A percentile compares a stretch with the other conserved stretches of the same genome.
phyloP scores from a whole-genome alignment of 2,797 vertebrate species.

The Artibeus lituratus region DNA sequence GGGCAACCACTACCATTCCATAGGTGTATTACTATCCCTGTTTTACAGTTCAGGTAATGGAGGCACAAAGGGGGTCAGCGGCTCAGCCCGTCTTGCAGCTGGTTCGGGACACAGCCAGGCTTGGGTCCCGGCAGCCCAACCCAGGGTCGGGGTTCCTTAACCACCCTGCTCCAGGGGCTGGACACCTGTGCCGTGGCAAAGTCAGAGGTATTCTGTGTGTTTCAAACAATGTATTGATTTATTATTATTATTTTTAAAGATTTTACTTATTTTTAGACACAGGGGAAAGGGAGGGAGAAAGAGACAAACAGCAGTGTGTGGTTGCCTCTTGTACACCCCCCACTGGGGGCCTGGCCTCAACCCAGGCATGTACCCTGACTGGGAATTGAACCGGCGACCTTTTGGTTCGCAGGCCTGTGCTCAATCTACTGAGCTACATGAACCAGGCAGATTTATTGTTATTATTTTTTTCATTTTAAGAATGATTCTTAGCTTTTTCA shows the following conservation, averaged over 20 bases:
- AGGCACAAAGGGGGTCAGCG: neutral
- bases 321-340: no score
- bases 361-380: no score
- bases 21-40: neutral
- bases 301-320: no score
- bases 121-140: neutral
- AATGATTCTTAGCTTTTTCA: neutral
- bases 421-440: no score
- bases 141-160: neutral
- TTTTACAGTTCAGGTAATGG: neutral
- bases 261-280: no score
- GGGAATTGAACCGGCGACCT: no score
- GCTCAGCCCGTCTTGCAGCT: neutral
- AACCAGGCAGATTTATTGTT: no score
- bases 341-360: no score
- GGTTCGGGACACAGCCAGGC: no score
- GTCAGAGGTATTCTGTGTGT: neutral
- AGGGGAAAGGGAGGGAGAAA: no score
- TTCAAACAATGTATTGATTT: neutral
- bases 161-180: no score
- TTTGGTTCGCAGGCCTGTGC: no score
- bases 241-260: neutral
- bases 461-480: neutral
- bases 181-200: fast-evolving
- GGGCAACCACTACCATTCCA: neutral